phyloP scores from a whole-genome alignment of 2,113 vertebrate species.

The Nettapus auritus region DNA sequence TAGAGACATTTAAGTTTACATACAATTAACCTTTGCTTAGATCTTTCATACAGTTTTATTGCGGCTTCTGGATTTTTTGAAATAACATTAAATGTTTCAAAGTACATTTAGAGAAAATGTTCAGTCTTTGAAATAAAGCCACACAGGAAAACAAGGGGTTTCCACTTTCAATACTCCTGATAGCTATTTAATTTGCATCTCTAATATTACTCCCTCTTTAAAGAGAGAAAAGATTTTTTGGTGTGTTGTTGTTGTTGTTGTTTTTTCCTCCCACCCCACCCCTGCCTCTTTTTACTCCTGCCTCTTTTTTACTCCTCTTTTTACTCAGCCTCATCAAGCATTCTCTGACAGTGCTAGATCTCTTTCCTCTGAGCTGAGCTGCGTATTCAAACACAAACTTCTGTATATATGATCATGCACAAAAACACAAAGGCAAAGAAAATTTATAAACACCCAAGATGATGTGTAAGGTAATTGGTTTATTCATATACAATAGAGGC shows the following conservation, averaged over 20 bases:
- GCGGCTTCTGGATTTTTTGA: neutral
- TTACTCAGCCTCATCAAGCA: neutral
- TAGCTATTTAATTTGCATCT: neutral
- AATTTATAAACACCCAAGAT: neutral
- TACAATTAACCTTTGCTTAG: neutral
- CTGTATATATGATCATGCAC: neutral
- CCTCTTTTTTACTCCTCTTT: too few species aligned
- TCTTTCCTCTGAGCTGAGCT: neutral
- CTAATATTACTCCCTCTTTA: neutral
- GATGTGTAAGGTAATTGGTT: neutral
- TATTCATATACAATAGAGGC: neutral
- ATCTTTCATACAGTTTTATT: neutral
- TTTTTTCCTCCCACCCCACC: too few species aligned
- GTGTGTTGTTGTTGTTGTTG: neutral
- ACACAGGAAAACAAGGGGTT: neutral
- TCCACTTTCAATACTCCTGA: neutral
- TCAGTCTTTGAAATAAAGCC: neutral
- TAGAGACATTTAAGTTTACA: neutral
- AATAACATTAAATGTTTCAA: neutral
- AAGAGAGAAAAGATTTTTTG: rapidly evolving
- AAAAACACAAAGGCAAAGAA: neutral
- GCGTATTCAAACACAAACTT: neutral
- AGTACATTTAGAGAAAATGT: neutral
- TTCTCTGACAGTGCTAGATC: neutral
- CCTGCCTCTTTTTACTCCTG: neutral